Base-by-base conservation (phyloP, 1,140 invertebrate species). In the Pseudomyrmex gracilis region DNA sequence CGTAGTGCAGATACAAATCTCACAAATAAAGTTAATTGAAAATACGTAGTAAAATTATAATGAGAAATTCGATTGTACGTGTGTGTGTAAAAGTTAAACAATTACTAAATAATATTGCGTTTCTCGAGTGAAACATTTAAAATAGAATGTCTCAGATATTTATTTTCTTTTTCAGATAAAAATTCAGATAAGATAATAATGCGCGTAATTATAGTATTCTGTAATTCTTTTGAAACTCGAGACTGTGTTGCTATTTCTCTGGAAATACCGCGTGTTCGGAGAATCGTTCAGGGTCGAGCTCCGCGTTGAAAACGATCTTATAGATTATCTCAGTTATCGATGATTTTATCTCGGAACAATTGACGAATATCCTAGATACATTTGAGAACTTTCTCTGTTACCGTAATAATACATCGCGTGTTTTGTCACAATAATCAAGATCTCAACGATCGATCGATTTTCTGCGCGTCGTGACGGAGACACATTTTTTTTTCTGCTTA, bases 321-420 rank as follows among this genome's bases (percentile, higher is more conserved):
- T 47, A 17, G 12, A 86, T 86, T 71, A 24, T 17, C 12, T 53
- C 7, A 24, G 58, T 73, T 77, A 83, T 77, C 61, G 45, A 61
- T 17, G 1, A 87, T 85, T 34, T 34, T 83, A 87, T 67, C 67
- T 10, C 10, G 15, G 1, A 22, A 9, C 17, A 47, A 64, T 70
- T 63, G 17, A 53, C 20, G 8, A 80, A 85, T 73, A 60, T 24
- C 55, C 20, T 60, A 4, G 55, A 82, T 58, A 60, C 20, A 24
- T 0, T 49, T 12, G n/a, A 22, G 68, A 17, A 51, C 9, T 63
- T 55, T 22, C 1, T 47, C 22, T 58, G 22, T n/a, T 70, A 15
- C 34, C 45, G 13, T 84, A 51, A 43, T 51, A 77, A 71, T 43
- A 22, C 64, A 57, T 57, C 5, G 34, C 34, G 2, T 4, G 15